Evolutionary conservation across 2,113 vertebrate species (phyloP).

Genomic region (Ornithorhynchus anatinus): DNA sequence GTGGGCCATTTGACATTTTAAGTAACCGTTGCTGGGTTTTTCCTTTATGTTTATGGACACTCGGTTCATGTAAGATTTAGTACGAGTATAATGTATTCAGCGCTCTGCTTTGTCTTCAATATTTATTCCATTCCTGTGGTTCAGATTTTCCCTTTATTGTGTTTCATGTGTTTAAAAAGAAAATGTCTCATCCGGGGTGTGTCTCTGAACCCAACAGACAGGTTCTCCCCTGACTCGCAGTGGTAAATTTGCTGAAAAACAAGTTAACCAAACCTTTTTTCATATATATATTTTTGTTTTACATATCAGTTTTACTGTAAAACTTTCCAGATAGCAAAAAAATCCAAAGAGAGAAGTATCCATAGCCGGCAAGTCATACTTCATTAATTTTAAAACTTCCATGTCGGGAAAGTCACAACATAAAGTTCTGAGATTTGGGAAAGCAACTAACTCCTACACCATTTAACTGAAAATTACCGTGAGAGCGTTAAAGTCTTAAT

Average conservation of each 20-base stretch:
- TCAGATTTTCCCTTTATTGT: constrained; percentile 36
- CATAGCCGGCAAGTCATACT: background rate
- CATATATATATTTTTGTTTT: constrained; percentile 2
- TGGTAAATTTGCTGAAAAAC: constrained; percentile 19
- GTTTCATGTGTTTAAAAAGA: constrained; percentile 40
- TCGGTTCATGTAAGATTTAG: constrained; percentile 10
- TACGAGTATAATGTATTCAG: constrained; percentile 14
- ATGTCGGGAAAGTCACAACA: too few species aligned
- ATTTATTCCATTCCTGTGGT: constrained; percentile 31
- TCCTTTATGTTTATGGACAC: constrained; percentile 2
- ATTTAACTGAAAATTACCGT: too few species aligned
- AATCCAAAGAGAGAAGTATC: too few species aligned
- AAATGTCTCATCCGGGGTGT: constrained; percentile 41
- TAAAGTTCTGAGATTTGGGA: too few species aligned
- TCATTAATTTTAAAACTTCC: background rate
- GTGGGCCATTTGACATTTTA: constrained; percentile 8
- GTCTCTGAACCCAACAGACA: constrained; percentile 11
- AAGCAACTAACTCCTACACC: too few species aligned
- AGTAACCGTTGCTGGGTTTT: constrained; percentile 24
- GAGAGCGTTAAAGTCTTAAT: too few species aligned
- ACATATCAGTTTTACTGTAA: background rate
- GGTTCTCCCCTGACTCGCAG: background rate
- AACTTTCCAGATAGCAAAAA: too few species aligned
- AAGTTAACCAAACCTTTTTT: background rate
- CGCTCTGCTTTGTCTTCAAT: constrained; percentile 30